Base-by-base conservation (phyloP, 23 tunicate genomes). In the Pegea sp. region DNA sequence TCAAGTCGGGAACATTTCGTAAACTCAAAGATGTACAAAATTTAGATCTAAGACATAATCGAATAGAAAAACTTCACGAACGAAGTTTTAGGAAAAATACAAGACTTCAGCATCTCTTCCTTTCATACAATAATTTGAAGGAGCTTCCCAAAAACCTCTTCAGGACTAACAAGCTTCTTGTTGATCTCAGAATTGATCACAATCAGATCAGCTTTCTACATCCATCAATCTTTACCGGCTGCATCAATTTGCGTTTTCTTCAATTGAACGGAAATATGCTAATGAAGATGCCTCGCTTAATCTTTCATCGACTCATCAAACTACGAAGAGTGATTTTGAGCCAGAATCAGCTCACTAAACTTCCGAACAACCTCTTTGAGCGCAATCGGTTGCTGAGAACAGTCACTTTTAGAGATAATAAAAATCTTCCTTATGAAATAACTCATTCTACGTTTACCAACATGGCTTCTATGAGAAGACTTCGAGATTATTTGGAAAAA, bases 241-340 rank as follows among this genome's bases (percentile, higher is more conserved):
- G 66, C 33, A 50, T 33, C 1, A 29, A 33, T 5, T 32, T 75
- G 46, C 32, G 33, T 11, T 24, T 44, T 6, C 44, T 75, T 4
- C 42, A 66, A 30, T 26, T 75, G 11, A 50, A 73, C 11, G 42
- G 58, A 52, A 75, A 75, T 44, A 18, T 27, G 11, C 50, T 75
- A 33, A 53, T 21, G 26, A 5, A 42, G 16, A 53, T 75, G 18
- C 63, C 86, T 8, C 30, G 52, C 0, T 33, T 22, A 2, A 24
- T 72, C 8, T 75, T 75, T 42, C 48, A 38, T 44, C 4, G 31
- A 22, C 60, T 54, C 34, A 32, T 48, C 18, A 38, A 33, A 4
- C 55, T 75, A n/a, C 28, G 22, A 30, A n/a, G 22, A 31, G 67
- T 67, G 6, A 67, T 61, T 52, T 54, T 75, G 4, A 54, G 53